Percentiles rank a stretch among this genome's conserved stretches.
Conservation (phyloP, 2,113 vertebrate species). For the Bos javanicus region DNA sequence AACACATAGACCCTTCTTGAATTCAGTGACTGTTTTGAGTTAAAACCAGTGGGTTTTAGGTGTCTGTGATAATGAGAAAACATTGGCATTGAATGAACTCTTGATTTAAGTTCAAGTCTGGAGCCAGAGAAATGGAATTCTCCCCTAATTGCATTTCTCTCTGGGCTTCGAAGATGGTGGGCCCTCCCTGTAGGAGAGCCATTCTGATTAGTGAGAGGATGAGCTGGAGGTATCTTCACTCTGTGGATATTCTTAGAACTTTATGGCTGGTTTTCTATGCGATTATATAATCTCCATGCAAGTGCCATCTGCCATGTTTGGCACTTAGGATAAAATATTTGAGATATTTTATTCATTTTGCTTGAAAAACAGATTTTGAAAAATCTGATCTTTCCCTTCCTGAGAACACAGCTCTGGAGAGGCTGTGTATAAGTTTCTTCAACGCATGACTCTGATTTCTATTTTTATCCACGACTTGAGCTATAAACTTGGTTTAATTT, state of each 20-base stretch:
- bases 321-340: constrained; percentile 70
- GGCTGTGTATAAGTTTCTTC: constrained; percentile 1
- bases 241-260: constrained; percentile 42
- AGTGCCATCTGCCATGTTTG: constrained; percentile 69
- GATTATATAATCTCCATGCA: constrained; percentile 55
- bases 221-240: constrained; percentile 9
- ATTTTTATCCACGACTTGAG: constrained; percentile 38
- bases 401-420: constrained; percentile 25
- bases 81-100: background rate
- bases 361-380: constrained; percentile 70
- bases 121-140: background rate
- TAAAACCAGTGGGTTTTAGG: background rate
- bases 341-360: constrained; percentile 71
- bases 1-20: background rate
- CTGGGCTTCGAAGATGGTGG: background rate
- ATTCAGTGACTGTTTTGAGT: background rate
- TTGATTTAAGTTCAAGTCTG: background rate
- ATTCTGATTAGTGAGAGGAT: background rate
- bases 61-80: background rate
- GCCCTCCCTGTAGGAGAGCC: background rate
- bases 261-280: constrained; percentile 45
- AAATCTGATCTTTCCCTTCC: constrained; percentile 38
- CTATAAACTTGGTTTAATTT: constrained; percentile 46
- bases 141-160: background rate
- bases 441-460: constrained; percentile 31